Percentiles rank a stretch among this genome's conserved stretches.
Conservation (phyloP, 1,140 invertebrate genomes). For the Drosophila obscura region DNA sequence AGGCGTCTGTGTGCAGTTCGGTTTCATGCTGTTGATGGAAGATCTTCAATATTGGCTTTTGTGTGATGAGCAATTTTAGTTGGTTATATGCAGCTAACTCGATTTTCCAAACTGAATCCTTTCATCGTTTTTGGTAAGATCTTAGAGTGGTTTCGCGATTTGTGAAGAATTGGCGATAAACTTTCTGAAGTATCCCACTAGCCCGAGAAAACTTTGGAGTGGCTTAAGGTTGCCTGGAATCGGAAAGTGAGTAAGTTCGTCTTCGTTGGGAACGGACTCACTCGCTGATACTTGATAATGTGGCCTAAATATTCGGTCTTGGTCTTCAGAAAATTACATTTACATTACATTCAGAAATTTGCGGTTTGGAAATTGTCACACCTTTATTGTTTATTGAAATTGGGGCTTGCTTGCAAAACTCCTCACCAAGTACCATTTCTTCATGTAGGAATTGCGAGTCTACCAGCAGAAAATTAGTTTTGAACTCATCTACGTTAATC, state of each 20-base stretch:
- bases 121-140: not conserved
- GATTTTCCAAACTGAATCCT: not conserved
- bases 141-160: slow-evolving; percentile 3
- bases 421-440: slow-evolving; percentile 3
- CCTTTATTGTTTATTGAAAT: slow-evolving; percentile 1
- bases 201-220: slow-evolving; percentile 4
- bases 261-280: not conserved
- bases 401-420: not conserved
- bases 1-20: slow-evolving; percentile 14
- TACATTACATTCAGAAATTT: not conserved
- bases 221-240: not conserved
- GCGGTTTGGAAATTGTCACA: not conserved
- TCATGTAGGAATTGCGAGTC: not conserved
- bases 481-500: not conserved
- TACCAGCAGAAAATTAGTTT: not conserved
- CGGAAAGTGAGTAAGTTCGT: not conserved
- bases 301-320: not conserved
- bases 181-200: slow-evolving; percentile 12
- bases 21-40: slow-evolving; percentile 9
- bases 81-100: no score
- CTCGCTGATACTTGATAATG: not conserved
- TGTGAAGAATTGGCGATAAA: slow-evolving; percentile 6
- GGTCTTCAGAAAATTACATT: not conserved
- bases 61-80: not conserved
- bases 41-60: no score